Evolutionary conservation across 2,113 vertebrate species (phyloP), one percentile per base, ranked within the genome.

Genomic region (Paraplagusia blochii): DNA sequence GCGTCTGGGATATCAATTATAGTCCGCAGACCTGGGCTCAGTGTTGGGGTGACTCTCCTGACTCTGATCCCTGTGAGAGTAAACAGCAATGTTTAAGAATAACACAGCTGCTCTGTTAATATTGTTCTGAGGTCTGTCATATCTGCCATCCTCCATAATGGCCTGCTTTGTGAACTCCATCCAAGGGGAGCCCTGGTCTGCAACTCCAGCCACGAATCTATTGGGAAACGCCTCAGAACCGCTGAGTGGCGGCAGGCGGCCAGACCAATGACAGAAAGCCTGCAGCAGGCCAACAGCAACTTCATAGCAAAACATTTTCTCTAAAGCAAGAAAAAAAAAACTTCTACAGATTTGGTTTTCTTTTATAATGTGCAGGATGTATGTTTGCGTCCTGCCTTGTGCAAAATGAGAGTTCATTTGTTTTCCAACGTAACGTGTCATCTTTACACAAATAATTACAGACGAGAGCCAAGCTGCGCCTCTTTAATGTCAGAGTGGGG

Each of bases 1-100:
- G 92, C 85, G 95, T 90, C 95, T 97, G 94, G 94, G 91, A 94
- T 96, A 96, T 95, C 95, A 95, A 95, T 98, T 95, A 97, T 93
- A 92, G 86, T 84, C 86, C 87, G 81, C 83, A 68, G 78, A 84
- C 83, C 79, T 80, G 60, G 66, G 59, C 68, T 72, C 29, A 1
- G 47, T 73, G 84, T 81, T 76, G 74, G 79, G 66, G 68, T 56
- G 63, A 64, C 72, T 79, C 67, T 72, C 76, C 89, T 83, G 87
- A 90, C 87, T 89, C 90, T 86, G 76, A 84, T 88, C 84, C 80
- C 83, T 65, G 77, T 58, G 81, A 89, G 88, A 85, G 61, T 88
- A 88, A 90, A 91, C 89, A 90, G 88, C 87, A 78, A 89, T 89
- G 76, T 67, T 90, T 70, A 90, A 93, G 85, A 90, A 95, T 93